These are phyloP conservation scores for Caenorhabditis remanei DNA, from an alignment of 1,140 invertebrate genomes.

Conservation along the genomic window DNA sequence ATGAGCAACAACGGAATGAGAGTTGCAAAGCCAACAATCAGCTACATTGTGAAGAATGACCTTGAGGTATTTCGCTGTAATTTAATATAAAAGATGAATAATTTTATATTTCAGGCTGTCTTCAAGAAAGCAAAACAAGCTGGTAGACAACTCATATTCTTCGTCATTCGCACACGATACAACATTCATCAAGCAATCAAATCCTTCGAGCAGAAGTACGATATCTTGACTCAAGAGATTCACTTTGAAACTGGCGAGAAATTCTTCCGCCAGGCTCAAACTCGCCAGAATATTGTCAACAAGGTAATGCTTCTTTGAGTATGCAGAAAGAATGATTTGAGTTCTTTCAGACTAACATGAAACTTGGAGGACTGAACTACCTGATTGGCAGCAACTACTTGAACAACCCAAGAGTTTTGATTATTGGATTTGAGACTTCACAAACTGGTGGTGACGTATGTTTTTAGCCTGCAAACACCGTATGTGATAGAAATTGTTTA, in stretches of 20 bases:
- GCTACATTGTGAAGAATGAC: not conserved
- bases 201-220: not conserved
- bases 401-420: not conserved
- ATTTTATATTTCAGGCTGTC: not conserved
- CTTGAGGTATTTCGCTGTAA: too few relatives aligned
- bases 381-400: not conserved
- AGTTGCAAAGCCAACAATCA: not conserved
- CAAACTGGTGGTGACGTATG: not conserved
- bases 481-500: not conserved
- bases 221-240: not conserved
- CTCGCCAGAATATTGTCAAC: slow-evolving; percentile 1
- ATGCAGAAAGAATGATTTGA: not conserved
- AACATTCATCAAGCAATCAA: not conserved
- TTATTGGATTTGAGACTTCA: not conserved
- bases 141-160: not conserved
- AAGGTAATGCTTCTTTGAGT: not conserved
- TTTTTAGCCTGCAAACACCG: not conserved
- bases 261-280: not conserved
- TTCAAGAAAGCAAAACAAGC: not conserved
- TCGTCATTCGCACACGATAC: not conserved
- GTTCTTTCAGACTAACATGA: not conserved
- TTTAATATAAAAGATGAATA: too few relatives aligned
- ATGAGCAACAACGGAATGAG: not conserved
- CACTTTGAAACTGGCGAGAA: not conserved
- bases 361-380: not conserved